A percentile compares a stretch with the other conserved stretches of the same genome.
These are phyloP conservation scores for Melitaea cinxia DNA, from an alignment of 1,140 invertebrate genomes.

Conservation along the genomic window DNA sequence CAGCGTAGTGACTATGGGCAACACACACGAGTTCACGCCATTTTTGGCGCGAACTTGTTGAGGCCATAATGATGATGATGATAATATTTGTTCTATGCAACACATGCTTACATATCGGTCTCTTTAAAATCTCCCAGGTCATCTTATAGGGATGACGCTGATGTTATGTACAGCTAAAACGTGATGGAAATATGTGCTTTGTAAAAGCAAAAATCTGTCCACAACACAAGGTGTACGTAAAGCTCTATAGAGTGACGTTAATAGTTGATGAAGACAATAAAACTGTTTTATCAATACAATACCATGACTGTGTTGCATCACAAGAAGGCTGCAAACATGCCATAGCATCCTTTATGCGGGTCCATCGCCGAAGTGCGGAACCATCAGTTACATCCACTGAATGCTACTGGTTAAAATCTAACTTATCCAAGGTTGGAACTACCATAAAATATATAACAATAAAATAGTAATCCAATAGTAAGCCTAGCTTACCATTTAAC, in stretches of 20 bases:
- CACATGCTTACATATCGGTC: too few relatives aligned
- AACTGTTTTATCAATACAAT: slow-evolving; percentile 36
- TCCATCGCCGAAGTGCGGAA: slow-evolving; percentile 61
- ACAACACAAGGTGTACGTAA: slow-evolving; percentile 62
- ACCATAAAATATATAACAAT: slow-evolving; percentile 27
- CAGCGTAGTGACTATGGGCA: too few relatives aligned
- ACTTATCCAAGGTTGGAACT: slow-evolving; percentile 42
- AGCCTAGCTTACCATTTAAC: slow-evolving; percentile 41
- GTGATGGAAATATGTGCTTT: slow-evolving; percentile 19
- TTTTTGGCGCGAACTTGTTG: too few relatives aligned
- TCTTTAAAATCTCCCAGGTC: slow-evolving; percentile 26
- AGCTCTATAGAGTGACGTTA: slow-evolving; percentile 38
- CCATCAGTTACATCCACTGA: slow-evolving; percentile 52
- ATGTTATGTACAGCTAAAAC: slow-evolving; percentile 35
- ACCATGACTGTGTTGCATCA: slow-evolving; percentile 51
- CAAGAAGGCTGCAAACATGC: slow-evolving; percentile 69
- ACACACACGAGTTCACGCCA: too few relatives aligned
- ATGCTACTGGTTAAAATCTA: slow-evolving; percentile 61
- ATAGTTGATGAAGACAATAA: slow-evolving; percentile 31
- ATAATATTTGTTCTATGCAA: too few relatives aligned
- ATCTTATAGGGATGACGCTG: slow-evolving; percentile 37
- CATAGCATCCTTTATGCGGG: slow-evolving; percentile 48
- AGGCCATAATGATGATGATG: too few relatives aligned
- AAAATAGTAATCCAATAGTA: slow-evolving; percentile 39
- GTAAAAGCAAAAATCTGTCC: slow-evolving; percentile 49